Base-by-base conservation (phyloP, 2,888 invertebrate species). In the Carterocephalus palaemon region DNA sequence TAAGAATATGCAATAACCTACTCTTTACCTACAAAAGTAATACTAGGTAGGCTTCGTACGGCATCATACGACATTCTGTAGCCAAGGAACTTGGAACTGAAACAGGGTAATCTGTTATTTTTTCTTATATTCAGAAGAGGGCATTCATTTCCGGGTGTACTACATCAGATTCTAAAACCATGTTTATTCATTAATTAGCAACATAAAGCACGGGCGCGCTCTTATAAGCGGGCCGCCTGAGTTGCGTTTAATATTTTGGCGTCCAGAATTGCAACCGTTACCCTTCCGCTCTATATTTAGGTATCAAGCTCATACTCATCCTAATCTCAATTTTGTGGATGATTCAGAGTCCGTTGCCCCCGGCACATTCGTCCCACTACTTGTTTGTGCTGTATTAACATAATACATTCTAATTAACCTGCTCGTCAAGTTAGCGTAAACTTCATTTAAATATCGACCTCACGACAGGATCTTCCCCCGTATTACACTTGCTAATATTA, bases 321-420 rank as follows among this genome's bases (percentile, higher is more conserved):
- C 62, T 64, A 70, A 70, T 68, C 64, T 63, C 42, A 66, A 63
- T 71, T 59, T 69, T 56, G 64, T 60, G 54, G 52, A 54, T 68
- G 67, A 68, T 52, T 64, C 70, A 57, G 53, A 51, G 70, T 60
- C 48, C 68, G 50, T 64, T 60, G 67, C 66, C 68, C 69, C 53
- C 53, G 51, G 36, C 19, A 48, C 53, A 51, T 53, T 52, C 56
- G 54, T 51, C 53, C 55, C 46, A 53, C 54, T 48, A 19, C 33
- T 43, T 43, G 43, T 46, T 49, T 43, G 48, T 49, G 39, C 22
- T 48, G 46, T 47, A 46, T 75, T 70, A 67, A 66, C 77, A 80
- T 80, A 70, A 71, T 73, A 75, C 70, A 75, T 75, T 75, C 76
- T 70, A 76, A 79, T 82, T 78, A 76, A 68, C 61, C 63, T 65